Percentiles rank a stretch among this genome's conserved stretches.
These are phyloP conservation scores for Malthinus flaveolus DNA, from an alignment of 2,888 invertebrate species.

Conservation along the genomic window DNA sequence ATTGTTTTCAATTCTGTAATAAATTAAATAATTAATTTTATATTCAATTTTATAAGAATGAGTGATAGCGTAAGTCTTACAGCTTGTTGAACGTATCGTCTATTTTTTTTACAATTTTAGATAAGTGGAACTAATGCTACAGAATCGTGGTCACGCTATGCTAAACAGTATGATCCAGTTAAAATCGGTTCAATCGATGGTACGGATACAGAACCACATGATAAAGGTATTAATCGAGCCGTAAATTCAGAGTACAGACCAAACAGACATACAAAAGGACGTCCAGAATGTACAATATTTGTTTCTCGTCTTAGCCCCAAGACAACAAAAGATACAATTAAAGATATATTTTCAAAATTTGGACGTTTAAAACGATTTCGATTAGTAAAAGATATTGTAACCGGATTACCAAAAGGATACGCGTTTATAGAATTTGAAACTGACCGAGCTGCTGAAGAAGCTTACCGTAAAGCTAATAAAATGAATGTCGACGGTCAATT, in stretches of 20 bases:
- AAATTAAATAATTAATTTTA: no score
- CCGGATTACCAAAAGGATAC: slow-evolving; percentile 80
- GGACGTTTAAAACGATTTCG: slow-evolving; percentile 67
- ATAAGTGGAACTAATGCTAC: background rate
- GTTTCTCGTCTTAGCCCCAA: slow-evolving; percentile 72
- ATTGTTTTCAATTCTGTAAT: no score
- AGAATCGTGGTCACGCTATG: slow-evolving; percentile 59
- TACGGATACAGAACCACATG: slow-evolving; percentile 81
- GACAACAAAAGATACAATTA: slow-evolving; percentile 64
- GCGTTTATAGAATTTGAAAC: slow-evolving; percentile 82
- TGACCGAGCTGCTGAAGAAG: slow-evolving; percentile 63
- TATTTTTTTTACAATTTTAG: background rate
- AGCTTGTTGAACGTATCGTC: no score
- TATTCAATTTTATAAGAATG: background rate
- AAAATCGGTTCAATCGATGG: slow-evolving; percentile 87
- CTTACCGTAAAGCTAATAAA: slow-evolving; percentile 64
- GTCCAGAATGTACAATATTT: slow-evolving; percentile 74
- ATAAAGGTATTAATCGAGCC: slow-evolving; percentile 75
- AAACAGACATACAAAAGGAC: slow-evolving; percentile 67
- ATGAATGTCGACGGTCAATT: slow-evolving; percentile 67
- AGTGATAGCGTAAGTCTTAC: slow-evolving; percentile 6
- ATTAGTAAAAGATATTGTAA: slow-evolving; percentile 78
- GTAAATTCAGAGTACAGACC: slow-evolving; percentile 67
- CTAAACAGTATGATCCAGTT: slow-evolving; percentile 74
- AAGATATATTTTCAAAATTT: slow-evolving; percentile 63